Base-by-base conservation (phyloP, 1,140 invertebrate species). In the Lordiphosa clarofinis region DNA sequence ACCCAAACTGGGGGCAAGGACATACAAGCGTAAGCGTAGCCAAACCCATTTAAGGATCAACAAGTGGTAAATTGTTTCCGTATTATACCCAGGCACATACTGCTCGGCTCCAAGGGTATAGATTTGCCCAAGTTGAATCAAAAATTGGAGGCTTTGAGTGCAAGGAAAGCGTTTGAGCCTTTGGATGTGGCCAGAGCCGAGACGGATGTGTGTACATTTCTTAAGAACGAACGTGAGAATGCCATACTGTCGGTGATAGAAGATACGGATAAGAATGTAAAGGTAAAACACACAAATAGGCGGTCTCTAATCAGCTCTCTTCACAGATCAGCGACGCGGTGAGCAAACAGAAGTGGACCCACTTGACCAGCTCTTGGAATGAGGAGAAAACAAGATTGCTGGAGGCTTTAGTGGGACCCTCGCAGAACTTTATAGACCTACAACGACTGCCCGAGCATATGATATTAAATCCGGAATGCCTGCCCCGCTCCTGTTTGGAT, bases 181-280 rank as follows among this genome's bases (percentile, higher is more conserved):
- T 89, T 97, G 42, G 96, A 98, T 90, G 95, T 96, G 2, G 94
- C 96, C 31, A 95, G 97, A 74, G 94, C 95, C 11, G 97, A 98
- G 90, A 94, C 96, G 65, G 92, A 96, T 72, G 73, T 81, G 73
- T 96, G 94, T 82, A 81, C 76, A 7, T 98, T 96, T 89, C 90
- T 99, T 0, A 94, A 93, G 89, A 98, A 97, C 92, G 97, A 98
- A 90, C 93, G 95, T 54, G 96, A 98, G 90, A 98, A 97, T 92
- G 96, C 96, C 9, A 95, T 98, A 78, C 90, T 98, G 1, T 94
- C 95, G 37, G 93, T 97, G 19, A 97, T 98, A 82, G 97, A 98
- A 90, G 95, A 97, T 87, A 95, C 96, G 35, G 93, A 95, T 67
- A 94, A 94, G 90, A 93, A 93, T 89, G 95, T 96, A 91, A 90